Conservation (phyloP, 2,113 vertebrate species). For the Phyllostomus discolor region DNA sequence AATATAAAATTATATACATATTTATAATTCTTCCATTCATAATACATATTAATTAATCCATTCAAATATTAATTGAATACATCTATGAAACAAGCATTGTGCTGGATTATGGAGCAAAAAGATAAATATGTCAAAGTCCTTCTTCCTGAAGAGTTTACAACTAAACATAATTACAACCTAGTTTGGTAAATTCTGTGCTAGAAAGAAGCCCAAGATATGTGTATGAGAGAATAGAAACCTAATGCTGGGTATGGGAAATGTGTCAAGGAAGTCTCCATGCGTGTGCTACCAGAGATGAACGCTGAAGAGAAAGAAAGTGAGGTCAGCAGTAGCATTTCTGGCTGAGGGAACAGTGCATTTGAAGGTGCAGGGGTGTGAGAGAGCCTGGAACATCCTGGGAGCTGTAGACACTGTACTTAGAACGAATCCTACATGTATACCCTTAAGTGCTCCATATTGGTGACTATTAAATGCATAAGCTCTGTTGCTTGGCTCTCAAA, state of each 20-base stretch:
- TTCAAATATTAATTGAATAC: background rate
- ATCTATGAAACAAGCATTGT: background rate
- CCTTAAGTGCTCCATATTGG: background rate
- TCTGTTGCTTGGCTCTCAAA: background rate
- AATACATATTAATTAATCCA: background rate
- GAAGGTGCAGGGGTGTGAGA: background rate
- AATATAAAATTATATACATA: background rate
- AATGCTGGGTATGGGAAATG: fast-evolving
- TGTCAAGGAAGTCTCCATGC: background rate
- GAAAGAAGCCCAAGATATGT: background rate
- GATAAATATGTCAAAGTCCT: background rate
- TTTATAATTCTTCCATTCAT: background rate
- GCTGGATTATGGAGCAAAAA: background rate
- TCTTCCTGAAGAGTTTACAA: background rate
- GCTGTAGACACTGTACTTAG: background rate
- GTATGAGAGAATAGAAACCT: background rate
- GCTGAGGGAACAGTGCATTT: background rate
- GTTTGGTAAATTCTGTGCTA: background rate
- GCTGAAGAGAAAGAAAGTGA: background rate
- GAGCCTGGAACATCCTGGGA: background rate
- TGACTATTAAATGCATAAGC: background rate
- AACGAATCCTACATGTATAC: fast-evolving
- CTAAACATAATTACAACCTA: background rate
- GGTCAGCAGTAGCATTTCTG: background rate
- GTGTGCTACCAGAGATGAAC: background rate